Evolutionary conservation across 2,113 vertebrate genomes (phyloP), one percentile per base, ranked within the genome.

Genomic region (Pagrus major): DNA sequence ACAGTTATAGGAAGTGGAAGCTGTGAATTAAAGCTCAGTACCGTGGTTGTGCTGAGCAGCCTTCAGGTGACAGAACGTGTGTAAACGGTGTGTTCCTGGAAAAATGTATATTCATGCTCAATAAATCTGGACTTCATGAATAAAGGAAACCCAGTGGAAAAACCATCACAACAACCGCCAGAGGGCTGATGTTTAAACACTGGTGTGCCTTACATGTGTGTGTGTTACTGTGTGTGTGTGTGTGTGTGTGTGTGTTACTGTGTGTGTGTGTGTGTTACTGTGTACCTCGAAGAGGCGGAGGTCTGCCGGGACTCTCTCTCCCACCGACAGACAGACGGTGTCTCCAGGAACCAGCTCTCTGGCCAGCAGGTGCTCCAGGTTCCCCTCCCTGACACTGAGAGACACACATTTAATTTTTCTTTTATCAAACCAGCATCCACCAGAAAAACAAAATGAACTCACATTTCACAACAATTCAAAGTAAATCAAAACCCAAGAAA

Each of bases 301-400:
- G 89, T 99, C 98, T 29, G 98, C 97, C 3, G 98, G 98, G 83
- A 99, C 97, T 85, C 97, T 96, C 93, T 99, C 98, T 33, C 98
- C 98, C 65, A 99, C 97, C 9, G 97, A 94, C 55, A 99, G 91
- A 88, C 96, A 99, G 54, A 99, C 97, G 0, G 98, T 99, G 78
- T 99, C 98, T 47, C 98, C 98, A 41, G 98, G 98, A 68, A 99
- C 98, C 80, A 99, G 95, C 42, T 99, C 98, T 85, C 98, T 94
- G 29, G 98, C 98, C 81, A 99, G 93, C 4, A 96, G 94, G 69
- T 98, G 96, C 71, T 98, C 96, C 94, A 98, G 73, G 82, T 94
- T 92, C 16, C 98, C 97, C 51, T 97, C 96, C 64, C 98, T 94
- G 12, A 99, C 87, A 78, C 98, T 99, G 4, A 47, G 76, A 73